These are phyloP conservation scores for Columbina picui DNA, from an alignment of 2,113 vertebrate species.

Conservation along the genomic window DNA sequence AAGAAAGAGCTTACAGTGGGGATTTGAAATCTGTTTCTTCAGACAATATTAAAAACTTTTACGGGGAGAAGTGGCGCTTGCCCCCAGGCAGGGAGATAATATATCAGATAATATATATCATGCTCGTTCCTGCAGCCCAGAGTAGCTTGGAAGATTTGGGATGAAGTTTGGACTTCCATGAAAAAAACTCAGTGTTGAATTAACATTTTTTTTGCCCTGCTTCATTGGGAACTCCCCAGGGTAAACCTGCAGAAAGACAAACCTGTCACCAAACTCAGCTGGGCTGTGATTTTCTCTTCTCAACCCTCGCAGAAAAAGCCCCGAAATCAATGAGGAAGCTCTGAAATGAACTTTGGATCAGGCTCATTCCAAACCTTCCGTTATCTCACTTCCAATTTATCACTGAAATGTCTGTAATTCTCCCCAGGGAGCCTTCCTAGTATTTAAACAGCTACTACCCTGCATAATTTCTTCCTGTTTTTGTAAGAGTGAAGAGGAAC, in stretches of 20 bases:
- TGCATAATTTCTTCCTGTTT: conserved; percentile 66
- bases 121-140: neutral
- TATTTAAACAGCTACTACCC: conserved; percentile 52
- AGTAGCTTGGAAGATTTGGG: neutral
- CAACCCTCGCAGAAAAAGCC: neutral
- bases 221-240: neutral
- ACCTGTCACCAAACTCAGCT: neutral
- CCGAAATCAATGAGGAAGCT: neutral
- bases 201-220: neutral
- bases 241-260: neutral
- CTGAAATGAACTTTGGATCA: neutral
- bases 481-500: conserved; percentile 33
- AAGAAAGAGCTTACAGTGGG: neutral
- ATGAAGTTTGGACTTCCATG: neutral
- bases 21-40: neutral
- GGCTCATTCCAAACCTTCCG: neutral
- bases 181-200: neutral
- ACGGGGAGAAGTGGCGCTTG: neutral
- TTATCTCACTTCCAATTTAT: conserved; percentile 50
- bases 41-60: neutral
- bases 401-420: conserved; percentile 39
- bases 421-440: conserved; percentile 49
- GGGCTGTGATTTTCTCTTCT: neutral
- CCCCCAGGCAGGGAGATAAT: neutral
- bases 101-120: neutral